Evolutionary conservation across 2,797 vertebrate species (phyloP).

Genomic region (Pangasius djambal): DNA sequence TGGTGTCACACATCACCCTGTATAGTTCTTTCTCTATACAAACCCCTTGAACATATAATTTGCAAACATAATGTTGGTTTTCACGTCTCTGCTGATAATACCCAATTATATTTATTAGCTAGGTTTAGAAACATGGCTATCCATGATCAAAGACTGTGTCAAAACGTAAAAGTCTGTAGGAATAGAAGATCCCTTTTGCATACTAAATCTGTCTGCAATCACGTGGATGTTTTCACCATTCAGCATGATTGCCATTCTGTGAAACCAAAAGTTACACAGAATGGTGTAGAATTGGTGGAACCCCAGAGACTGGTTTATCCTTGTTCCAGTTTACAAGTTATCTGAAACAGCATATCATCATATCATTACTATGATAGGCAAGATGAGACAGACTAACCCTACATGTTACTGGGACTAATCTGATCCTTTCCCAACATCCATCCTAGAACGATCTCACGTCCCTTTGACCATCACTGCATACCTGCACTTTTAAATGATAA

Average conservation of each 20-base stretch:
- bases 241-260: not conserved
- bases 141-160: not conserved
- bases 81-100: not conserved
- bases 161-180: not conserved
- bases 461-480: not conserved
- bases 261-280: not conserved
- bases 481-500: not conserved
- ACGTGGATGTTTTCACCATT: not conserved
- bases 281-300: not conserved
- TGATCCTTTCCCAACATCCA: not conserved
- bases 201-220: not conserved
- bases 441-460: not conserved
- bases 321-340: not conserved
- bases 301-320: not conserved
- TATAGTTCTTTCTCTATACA: not conserved
- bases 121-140: not conserved
- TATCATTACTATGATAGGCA: not conserved
- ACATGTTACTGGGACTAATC: not conserved
- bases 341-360: conserved; percentile 1
- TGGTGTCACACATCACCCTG: not conserved
- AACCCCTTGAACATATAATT: not conserved
- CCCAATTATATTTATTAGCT: not conserved
- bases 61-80: not conserved
- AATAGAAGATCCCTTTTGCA: not conserved
- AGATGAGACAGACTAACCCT: not conserved